Conservation (phyloP, 2,113 vertebrate species). For the Sinocyclocheilus rhinocerous region DNA sequence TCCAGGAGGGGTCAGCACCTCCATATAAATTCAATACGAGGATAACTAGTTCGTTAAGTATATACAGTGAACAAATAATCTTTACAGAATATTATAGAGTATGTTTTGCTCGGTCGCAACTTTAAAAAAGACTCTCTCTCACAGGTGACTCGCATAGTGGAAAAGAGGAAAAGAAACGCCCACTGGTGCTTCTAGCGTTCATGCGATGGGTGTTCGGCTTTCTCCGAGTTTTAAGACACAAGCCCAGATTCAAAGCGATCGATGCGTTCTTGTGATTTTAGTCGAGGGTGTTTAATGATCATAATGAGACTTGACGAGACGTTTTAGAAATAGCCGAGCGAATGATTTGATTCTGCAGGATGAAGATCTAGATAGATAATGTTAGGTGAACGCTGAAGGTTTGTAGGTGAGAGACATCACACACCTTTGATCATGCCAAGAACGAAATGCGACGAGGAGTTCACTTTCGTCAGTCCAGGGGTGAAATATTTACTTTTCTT, state of each 20-base stretch:
- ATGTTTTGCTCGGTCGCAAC: not conserved
- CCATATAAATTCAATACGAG: not conserved
- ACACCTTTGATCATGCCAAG: slow-evolving; percentile 70
- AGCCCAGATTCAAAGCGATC: not conserved
- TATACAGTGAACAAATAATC: not conserved
- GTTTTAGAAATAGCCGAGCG: slow-evolving; percentile 9
- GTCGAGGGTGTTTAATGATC: not conserved
- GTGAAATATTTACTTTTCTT: slow-evolving; percentile 91
- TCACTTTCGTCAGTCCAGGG: slow-evolving; percentile 82
- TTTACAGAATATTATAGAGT: not conserved
- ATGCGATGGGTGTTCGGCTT: not conserved
- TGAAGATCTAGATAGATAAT: not conserved
- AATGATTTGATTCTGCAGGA: slow-evolving; percentile 1
- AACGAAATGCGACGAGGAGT: slow-evolving; percentile 75
- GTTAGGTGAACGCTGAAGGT: not conserved
- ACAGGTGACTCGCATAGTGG: not conserved
- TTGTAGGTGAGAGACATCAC: not conserved
- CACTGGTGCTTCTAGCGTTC: not conserved
- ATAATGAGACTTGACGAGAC: not conserved
- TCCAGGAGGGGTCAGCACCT: slow-evolving; percentile 11
- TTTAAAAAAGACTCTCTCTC: not conserved
- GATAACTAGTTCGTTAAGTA: not conserved
- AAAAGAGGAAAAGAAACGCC: not conserved
- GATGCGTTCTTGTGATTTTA: not conserved
- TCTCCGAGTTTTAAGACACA: not conserved